Percentiles rank a stretch among this genome's conserved stretches.
Evolutionary conservation across 64 coral and sea anemone genomes (phyloP).

Genomic region (Pachyseris speciosa): DNA sequence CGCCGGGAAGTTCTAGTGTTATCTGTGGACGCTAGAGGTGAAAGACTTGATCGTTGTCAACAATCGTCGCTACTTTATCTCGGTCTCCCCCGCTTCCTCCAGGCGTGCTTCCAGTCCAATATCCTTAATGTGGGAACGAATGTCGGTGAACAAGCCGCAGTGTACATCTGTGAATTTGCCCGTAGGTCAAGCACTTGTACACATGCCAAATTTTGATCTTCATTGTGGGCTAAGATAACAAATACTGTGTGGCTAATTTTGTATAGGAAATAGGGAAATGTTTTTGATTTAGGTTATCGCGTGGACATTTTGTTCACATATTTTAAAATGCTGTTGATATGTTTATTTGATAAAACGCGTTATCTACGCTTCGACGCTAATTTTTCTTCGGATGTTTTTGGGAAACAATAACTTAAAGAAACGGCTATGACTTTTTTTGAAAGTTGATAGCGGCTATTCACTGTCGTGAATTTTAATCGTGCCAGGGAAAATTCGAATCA

Average conservation of each 20-base stretch:
- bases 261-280: not conserved
- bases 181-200: not conserved
- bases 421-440: not conserved
- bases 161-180: not conserved
- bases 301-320: not conserved
- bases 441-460: not conserved
- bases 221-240: conserved; percentile 1
- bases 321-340: not conserved
- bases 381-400: not conserved
- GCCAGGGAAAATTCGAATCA: not conserved
- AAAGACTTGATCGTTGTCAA: not conserved
- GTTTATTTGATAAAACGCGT: not conserved
- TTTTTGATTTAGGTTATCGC: not conserved
- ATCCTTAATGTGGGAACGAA: not conserved
- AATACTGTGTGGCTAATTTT: not conserved
- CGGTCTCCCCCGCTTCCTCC: not conserved
- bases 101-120: not conserved
- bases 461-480: not conserved
- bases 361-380: not conserved
- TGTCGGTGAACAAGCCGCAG: not conserved
- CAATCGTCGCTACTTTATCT: not conserved
- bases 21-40: not conserved
- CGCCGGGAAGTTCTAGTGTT: not conserved
- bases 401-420: not conserved
- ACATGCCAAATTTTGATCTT: not conserved